Evolutionary conservation across 2,113 vertebrate species (phyloP).

Genomic region (Lipotes vexillifer): DNA sequence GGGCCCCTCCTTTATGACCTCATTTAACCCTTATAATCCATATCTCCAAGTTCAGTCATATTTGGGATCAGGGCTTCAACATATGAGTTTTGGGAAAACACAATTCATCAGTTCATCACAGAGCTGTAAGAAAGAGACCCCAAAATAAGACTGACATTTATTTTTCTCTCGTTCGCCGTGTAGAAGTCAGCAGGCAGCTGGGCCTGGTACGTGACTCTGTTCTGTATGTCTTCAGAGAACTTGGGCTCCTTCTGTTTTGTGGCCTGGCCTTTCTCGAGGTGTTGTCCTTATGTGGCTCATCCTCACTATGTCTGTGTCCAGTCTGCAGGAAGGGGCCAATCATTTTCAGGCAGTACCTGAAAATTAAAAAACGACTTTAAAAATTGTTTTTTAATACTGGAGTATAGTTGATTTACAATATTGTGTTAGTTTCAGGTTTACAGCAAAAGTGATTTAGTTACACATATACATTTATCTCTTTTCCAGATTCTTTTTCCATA

Average conservation of each 20-base stretch:
- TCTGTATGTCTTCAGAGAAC: neutral
- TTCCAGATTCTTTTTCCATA: neutral
- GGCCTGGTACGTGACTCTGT: neutral
- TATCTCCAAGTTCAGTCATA: neutral
- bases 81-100: neutral
- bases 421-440: neutral
- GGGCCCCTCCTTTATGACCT: neutral
- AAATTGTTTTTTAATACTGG: no score
- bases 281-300: fast-evolving
- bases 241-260: neutral
- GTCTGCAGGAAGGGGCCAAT: neutral
- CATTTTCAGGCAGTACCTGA: neutral
- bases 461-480: neutral
- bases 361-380: neutral
- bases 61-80: neutral
- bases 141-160: neutral
- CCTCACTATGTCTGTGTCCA: neutral
- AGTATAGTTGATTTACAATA: neutral
- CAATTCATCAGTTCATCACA: neutral
- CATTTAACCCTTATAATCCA: neutral
- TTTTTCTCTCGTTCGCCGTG: neutral
- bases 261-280: neutral
- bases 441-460: neutral
- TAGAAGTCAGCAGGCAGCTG: neutral
- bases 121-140: neutral